Evolutionary conservation across 2,888 invertebrate species (phyloP), one percentile per base, ranked within the genome.

Genomic region (Liposcelis brunnea): DNA sequence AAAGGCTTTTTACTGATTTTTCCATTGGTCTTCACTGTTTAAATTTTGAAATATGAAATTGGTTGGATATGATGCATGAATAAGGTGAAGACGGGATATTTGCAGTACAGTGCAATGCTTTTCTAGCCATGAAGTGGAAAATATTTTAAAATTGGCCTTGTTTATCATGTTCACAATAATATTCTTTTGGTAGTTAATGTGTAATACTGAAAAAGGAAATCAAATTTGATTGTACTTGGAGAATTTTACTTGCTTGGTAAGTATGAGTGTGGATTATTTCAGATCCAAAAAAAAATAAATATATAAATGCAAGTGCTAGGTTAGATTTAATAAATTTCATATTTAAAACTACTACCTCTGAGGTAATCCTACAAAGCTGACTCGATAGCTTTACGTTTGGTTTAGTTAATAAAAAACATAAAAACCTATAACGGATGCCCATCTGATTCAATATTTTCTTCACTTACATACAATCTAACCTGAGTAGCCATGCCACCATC

Each of bases 391-490:
- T 80, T 71, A 2, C n/a, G n/a, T n/a, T n/a, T n/a, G 84, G 84
- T 61, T 86, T 72, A 2, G 81, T 81, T 47, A 76, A 72, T 49
- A 91, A 70, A 56, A 85, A 81, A 47, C 82, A n/a, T 71, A 4
- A 89, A 80, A 56, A 85, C 86, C 91, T 90, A 93, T 31, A 93
- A 62, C 1, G 89, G 86, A 61, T 91, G 86, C 1, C 81, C 81
- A 59, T 87, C 82, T 47, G 86, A 79, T 46, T 74, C 73, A n/a
- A n/a, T n/a, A 86, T 6, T 26, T 26, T 26, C 5, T 52, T 77
- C 72, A 1, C 77, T 75, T 16, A 83, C 78, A 60, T 83, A 79
- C 43, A 75, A 76, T 2, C 77, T 76, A 52, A 87, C 68, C 62
- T 86, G 86, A 8, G 84, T 78, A 10, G 82, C 80, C 61, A 86